Percentiles rank a stretch among this genome's conserved stretches.
These are phyloP conservation scores for Arrhamphus sclerolepis DNA, from an alignment of 2,797 vertebrate genomes.

Conservation along the genomic window DNA sequence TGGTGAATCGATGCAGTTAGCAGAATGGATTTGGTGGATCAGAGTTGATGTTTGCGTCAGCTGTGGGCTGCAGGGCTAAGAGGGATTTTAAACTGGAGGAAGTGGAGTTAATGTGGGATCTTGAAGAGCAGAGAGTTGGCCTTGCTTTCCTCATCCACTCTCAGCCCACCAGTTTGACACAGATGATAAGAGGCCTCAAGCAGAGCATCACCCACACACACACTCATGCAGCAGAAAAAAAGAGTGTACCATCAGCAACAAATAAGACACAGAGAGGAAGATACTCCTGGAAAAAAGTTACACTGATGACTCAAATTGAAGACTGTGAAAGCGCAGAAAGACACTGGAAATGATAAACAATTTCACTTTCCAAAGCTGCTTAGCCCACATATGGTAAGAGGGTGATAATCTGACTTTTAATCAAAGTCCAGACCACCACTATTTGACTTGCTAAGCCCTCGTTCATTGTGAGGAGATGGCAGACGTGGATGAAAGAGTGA, in stretches of 20 bases:
- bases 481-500: conserved; percentile 29
- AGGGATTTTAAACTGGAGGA: conserved; percentile 55
- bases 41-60: conserved; percentile 55
- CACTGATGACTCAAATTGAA: conserved; percentile 16
- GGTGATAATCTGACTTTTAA: conserved; percentile 64
- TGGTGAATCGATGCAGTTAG: conserved; percentile 50
- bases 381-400: conserved; percentile 40
- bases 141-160: conserved; percentile 49
- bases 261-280: conserved; percentile 21
- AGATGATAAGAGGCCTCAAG: conserved; percentile 54
- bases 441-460: conserved; percentile 44
- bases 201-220: conserved; percentile 23
- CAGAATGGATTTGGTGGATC: conserved; percentile 53
- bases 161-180: conserved; percentile 57
- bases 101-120: conserved; percentile 59
- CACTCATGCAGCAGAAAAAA: conserved; percentile 24
- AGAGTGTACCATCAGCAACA: conserved; percentile 29
- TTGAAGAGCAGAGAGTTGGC: conserved; percentile 39
- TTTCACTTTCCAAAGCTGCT: conserved; percentile 45
- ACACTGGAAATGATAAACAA: conserved; percentile 32
- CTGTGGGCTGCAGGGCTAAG: conserved; percentile 36
- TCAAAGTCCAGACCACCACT: conserved; percentile 48
- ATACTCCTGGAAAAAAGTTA: conserved; percentile 7
- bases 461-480: conserved; percentile 41
- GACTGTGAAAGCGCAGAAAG: conserved; percentile 20